Base-by-base conservation (phyloP, 2,113 vertebrate genomes). In the Oncorhynchus tshawytscha region DNA sequence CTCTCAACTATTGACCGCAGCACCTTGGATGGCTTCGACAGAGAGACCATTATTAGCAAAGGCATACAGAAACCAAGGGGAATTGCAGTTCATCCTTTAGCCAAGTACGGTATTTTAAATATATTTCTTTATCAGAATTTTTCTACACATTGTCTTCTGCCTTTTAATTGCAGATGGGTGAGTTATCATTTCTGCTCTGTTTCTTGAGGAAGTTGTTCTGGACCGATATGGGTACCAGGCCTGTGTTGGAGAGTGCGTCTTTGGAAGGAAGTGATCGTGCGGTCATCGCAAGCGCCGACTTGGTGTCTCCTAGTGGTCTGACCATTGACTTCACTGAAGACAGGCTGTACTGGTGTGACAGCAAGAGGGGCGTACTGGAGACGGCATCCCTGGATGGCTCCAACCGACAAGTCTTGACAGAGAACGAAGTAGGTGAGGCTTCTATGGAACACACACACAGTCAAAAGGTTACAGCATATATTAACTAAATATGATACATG, bases 351-450 rank as follows among this genome's bases (percentile, higher is more conserved):
- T 99, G 97, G 97, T 96, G 95, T 0, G 95, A 99, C 87, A 88
- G 93, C 72, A 90, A 87, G 72, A 89, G 54, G 51, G 94, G 95
- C 0, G 71, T 92, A 78, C 84, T 99, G 27, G 97, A 98, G 87
- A 94, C 88, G 0, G 90, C 96, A 3, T 87, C 91, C 48, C 91
- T 99, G 91, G 95, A 98, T 71, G 97, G 96, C 34, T 96, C 95
- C 5, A 83, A 91, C 70, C 93, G 96, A 29, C 94, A n/a, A 79
- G 83, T 92, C 76, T 92, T 99, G 89, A 85, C 85, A 83, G 92
- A 95, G 95, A 96, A 96, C 70, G 93, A 98, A 95, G 96, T 98
- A 96, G 96, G 97, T 99, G 94, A 98, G 97, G 90, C 90, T 94
- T 92, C 87, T 89, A 59, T 84, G 72, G 82, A 84, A 79, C 31